Conservation (phyloP, 2,888 invertebrate genomes). For the Aethes cnicana region DNA sequence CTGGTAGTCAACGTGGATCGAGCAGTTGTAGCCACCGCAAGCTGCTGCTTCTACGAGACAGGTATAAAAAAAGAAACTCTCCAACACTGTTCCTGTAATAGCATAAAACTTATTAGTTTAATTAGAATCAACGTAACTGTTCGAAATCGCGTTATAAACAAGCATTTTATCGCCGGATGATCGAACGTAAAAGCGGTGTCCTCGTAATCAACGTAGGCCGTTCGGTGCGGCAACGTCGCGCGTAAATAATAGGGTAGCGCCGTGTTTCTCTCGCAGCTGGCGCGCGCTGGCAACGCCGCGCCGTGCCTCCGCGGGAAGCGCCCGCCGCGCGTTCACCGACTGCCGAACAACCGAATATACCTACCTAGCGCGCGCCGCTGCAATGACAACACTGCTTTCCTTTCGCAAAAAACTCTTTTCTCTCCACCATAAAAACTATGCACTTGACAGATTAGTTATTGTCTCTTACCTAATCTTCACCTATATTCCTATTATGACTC, state of each 20-base stretch:
- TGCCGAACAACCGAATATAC: slow-evolving; percentile 64
- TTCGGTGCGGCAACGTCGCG: slow-evolving; percentile 77
- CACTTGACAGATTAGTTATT: background rate
- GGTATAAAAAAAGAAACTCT: slow-evolving; percentile 45
- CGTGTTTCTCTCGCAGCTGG: slow-evolving; percentile 82
- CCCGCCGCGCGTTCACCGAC: slow-evolving; percentile 42
- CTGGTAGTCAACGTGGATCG: slow-evolving; percentile 24
- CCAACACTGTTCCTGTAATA: slow-evolving; percentile 6
- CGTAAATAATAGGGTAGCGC: slow-evolving; percentile 82
- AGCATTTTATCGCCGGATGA: slow-evolving; percentile 66
- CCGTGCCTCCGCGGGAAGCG: slow-evolving; percentile 37
- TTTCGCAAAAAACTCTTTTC: slow-evolving; percentile 39
- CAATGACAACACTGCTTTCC: slow-evolving; percentile 55
- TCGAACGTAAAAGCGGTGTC: slow-evolving; percentile 81
- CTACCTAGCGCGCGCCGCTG: slow-evolving; percentile 53
- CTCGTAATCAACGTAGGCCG: slow-evolving; percentile 82
- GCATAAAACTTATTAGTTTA: slow-evolving; percentile 14
- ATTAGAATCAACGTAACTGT: slow-evolving; percentile 12
- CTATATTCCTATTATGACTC: background rate
- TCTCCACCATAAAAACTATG: background rate
- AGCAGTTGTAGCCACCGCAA: slow-evolving; percentile 11
- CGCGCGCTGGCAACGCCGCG: slow-evolving; percentile 77
- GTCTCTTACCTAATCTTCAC: background rate
- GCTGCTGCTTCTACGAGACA: slow-evolving; percentile 39
- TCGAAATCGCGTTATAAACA: slow-evolving; percentile 49